These are phyloP conservation scores for Trialeurodes vaporariorum DNA, from an alignment of 1,140 invertebrate species.

Conservation along the genomic window DNA sequence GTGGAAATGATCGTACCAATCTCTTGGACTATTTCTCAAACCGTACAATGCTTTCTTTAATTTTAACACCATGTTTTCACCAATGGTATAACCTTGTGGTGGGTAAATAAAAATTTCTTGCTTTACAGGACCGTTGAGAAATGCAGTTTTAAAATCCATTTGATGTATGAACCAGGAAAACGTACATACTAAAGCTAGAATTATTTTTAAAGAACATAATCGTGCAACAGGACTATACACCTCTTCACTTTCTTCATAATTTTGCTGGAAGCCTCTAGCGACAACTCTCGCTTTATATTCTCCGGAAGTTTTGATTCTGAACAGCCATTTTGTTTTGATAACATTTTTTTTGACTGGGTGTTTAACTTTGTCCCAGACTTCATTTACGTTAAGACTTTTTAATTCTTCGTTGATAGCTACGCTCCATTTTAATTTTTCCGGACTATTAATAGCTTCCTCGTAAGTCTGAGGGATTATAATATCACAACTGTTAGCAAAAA, in stretches of 20 bases:
- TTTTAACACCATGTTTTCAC: not conserved
- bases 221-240: slow-evolving; percentile 23
- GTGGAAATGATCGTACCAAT: slow-evolving; percentile 10
- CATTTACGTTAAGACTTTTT: no score
- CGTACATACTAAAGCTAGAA: slow-evolving; percentile 3
- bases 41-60: slow-evolving; percentile 11
- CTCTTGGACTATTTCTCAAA: slow-evolving; percentile 1
- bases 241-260: slow-evolving; percentile 14
- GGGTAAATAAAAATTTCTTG: slow-evolving; percentile 7
- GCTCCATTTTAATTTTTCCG: no score
- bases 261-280: slow-evolving; percentile 23
- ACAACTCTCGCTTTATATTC: slow-evolving; percentile 25
- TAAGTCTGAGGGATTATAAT: no score
- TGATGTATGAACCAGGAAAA: not conserved
- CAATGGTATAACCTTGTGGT: slow-evolving; percentile 7
- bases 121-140: slow-evolving; percentile 10
- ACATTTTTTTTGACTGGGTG: no score
- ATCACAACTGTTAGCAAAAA: no score
- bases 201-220: slow-evolving; percentile 6
- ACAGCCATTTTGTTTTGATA: no score
- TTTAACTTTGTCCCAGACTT: no score
- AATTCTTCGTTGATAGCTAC: no score
- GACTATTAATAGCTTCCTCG: no score
- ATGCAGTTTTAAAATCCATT: slow-evolving; percentile 9
- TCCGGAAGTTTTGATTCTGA: no score